Percentiles rank a stretch among this genome's conserved stretches.
phyloP scores from a whole-genome alignment of 2,888 invertebrate species.

The Germaria angustata region DNA sequence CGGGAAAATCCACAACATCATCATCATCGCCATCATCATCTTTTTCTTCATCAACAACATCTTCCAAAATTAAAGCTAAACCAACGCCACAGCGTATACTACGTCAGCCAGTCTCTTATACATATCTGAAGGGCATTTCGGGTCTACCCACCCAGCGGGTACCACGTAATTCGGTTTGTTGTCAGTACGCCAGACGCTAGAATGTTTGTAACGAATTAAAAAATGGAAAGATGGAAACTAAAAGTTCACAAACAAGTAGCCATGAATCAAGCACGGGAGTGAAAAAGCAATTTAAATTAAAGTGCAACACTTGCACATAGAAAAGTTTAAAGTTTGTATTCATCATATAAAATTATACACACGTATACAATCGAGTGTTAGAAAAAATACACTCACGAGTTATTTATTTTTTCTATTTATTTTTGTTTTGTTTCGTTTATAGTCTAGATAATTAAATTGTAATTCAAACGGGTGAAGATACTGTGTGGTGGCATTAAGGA shows the following conservation, averaged over 20 bases:
- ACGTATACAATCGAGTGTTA: not conserved
- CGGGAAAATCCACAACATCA: slow-evolving; percentile 44
- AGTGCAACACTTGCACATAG: slow-evolving; percentile 16
- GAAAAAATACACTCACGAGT: too few relatives aligned
- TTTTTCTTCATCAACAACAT: slow-evolving; percentile 33
- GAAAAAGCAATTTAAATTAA: not conserved
- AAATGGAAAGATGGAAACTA: not conserved
- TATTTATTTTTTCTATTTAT: too few relatives aligned
- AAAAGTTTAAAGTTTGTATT: slow-evolving; percentile 61
- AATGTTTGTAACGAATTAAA: not conserved
- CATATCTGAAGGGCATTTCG: slow-evolving; percentile 89
- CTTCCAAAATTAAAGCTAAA: slow-evolving; percentile 72
- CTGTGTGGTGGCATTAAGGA: too few relatives aligned
- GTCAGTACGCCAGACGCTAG: slow-evolving; percentile 78
- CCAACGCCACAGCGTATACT: slow-evolving; percentile 88
- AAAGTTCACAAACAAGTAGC: not conserved
- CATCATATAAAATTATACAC: not conserved
- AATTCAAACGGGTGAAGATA: not conserved
- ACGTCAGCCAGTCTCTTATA: slow-evolving; percentile 88
- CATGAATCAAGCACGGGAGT: slow-evolving; percentile 5
- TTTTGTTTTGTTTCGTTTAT: not conserved
- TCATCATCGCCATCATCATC: slow-evolving; percentile 65
- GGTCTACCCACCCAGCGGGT: slow-evolving; percentile 91
- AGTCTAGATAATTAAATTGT: not conserved
- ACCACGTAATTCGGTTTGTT: slow-evolving; percentile 82